phyloP scores from a whole-genome alignment of 2,888 invertebrate genomes.

The Pterobdella sp. region DNA sequence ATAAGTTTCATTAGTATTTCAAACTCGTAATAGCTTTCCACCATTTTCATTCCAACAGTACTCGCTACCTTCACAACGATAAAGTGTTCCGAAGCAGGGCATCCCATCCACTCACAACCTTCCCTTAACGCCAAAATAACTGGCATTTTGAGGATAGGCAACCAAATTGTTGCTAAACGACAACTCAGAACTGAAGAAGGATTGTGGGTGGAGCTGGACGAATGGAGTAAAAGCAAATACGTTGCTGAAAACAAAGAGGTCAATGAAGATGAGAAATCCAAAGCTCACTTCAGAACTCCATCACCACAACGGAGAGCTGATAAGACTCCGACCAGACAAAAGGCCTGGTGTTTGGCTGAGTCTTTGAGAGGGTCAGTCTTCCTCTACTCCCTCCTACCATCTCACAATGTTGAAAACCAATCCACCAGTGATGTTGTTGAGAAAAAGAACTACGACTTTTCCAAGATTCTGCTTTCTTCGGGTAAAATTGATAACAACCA shows the following conservation, averaged over 20 bases:
- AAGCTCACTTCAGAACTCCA: not conserved
- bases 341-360: conserved; percentile 66
- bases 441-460: not conserved
- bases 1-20: not conserved
- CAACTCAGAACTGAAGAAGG: conserved; percentile 72
- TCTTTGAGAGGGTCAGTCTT: conserved; percentile 60
- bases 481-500: too few species aligned
- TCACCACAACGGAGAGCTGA: not conserved
- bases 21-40: not conserved
- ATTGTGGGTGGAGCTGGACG: conserved; percentile 80
- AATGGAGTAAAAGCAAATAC: conserved; percentile 62
- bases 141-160: conserved; percentile 64
- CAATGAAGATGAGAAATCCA: conserved; percentile 52
- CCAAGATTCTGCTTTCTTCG: too few species aligned
- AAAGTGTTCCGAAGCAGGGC: conserved; percentile 68
- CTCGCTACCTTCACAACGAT: conserved; percentile 60
- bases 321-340: conserved; percentile 55
- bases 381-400: conserved; percentile 50
- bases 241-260: conserved; percentile 48
- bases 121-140: conserved; percentile 64
- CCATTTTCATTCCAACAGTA: conserved; percentile 17
- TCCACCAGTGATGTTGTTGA: not conserved
- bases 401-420: conserved; percentile 35
- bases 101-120: conserved; percentile 64
- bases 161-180: conserved; percentile 60